Conservation (phyloP, 30 jellyfish, hydroid and myxozoan species). For the Pelagia noctiluca region DNA sequence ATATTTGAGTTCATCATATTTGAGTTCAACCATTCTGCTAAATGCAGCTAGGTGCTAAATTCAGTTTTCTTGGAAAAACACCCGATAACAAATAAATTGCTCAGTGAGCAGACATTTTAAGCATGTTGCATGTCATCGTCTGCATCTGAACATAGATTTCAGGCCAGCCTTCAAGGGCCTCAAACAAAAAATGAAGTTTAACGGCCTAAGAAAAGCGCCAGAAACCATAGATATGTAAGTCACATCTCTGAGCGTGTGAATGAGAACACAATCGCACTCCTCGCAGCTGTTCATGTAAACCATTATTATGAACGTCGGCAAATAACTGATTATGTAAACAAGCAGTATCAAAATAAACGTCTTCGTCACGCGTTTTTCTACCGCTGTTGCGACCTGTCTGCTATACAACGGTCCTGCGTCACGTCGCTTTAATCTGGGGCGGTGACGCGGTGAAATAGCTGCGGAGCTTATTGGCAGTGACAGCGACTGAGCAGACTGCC, state of each 20-base stretch:
- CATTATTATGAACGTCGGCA: constrained; percentile 74
- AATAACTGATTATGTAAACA: constrained; percentile 59
- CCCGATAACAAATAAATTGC: no score
- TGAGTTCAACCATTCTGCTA: no score
- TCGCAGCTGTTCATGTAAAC: constrained; percentile 65
- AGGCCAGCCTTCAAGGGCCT: constrained; percentile 35
- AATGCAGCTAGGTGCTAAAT: no score
- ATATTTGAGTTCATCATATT: no score
- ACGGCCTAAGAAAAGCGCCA: constrained; percentile 65
- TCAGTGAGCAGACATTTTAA: no score
- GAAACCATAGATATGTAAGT: constrained; percentile 64
- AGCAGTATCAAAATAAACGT: constrained; percentile 55
- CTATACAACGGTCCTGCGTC: constrained; percentile 11
- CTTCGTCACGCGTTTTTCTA: constrained; percentile 61
- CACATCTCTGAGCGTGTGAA: constrained; percentile 70
- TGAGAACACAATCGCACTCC: constrained; percentile 56
- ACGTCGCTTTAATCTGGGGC: constrained; percentile 21
- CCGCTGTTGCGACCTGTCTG: constrained; percentile 43
- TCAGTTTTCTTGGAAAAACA: no score
- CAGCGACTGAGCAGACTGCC: no score
- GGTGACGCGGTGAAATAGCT: no score
- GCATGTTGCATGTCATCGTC: not conserved
- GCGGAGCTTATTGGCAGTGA: no score
- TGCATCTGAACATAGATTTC: not conserved
- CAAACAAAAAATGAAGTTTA: constrained; percentile 52